Evolutionary conservation across 92 coral and sea anemone species (phyloP).

Genomic region (Porites divaricata): DNA sequence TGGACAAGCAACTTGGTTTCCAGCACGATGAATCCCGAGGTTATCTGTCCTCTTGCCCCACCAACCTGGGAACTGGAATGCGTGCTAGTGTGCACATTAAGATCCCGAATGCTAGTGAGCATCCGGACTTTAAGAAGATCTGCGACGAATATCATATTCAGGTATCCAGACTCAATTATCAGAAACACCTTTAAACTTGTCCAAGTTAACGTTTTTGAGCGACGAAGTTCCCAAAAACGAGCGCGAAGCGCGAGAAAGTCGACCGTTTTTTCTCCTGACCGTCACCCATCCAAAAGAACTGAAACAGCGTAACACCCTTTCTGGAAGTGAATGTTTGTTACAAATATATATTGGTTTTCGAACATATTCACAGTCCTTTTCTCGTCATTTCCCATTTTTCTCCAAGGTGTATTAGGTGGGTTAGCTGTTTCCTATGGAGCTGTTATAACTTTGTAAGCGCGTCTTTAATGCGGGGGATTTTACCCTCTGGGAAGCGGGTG

Average conservation of each 20-base stretch:
- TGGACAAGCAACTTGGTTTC: conserved; percentile 83
- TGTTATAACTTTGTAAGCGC: no score
- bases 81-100: conserved; percentile 95
- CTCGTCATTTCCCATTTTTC: background rate
- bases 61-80: conserved; percentile 95
- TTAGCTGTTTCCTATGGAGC: no score
- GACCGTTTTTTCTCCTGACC: no score
- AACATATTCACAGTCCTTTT: background rate
- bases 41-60: conserved; percentile 88
- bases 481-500: no score
- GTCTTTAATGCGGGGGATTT: no score
- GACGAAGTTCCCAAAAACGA: no score
- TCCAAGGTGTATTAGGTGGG: background rate
- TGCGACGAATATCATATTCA: conserved; percentile 80
- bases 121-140: conserved; percentile 85
- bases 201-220: no score
- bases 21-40: conserved; percentile 81
- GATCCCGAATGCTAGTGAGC: conserved; percentile 84
- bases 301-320: background rate
- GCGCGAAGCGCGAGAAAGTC: no score
- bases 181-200: no score
- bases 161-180: conserved; percentile 17
- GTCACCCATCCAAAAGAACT: no score
- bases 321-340: background rate
- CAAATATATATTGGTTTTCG: no score